Base-by-base conservation (phyloP, 2,888 invertebrate genomes). In the Stenotaenia linearis region DNA sequence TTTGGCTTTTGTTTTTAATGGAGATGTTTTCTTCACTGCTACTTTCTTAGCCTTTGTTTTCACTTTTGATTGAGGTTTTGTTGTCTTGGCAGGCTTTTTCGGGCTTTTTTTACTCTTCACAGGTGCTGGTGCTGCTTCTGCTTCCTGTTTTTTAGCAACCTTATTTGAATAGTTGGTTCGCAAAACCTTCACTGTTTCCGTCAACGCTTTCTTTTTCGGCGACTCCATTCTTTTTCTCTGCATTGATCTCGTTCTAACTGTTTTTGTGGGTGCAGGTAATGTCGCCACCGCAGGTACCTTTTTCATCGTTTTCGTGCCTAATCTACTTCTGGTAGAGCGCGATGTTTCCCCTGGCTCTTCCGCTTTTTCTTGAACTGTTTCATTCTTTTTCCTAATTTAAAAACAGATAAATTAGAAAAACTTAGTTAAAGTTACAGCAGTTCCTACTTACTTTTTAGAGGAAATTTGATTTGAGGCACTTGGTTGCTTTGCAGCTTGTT, bases 41-140 rank as follows among this genome's bases (percentile, higher is more conserved):
- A 61, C 61, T 61, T 61, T 61, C 61, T 61, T 61, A 12, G 61
- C 61, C 25, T 61, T 61, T 61, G 61, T 61, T 61, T 61, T 61
- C 21, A 61, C 61, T 61, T 61, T 61, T 61, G 61, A 61, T 61
- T 61, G 9, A 3, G 61, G 25, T 61, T 61, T 61, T 7, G 28
- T 61, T 25, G 45, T 45, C 45, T 45, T 45, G 45, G 61, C 25
- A 23, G 21, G 21, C 9, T 61, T 56, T 18, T 18, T 21, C 23
- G 21, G 56, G 10, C 28, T 61, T 61, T 61, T 61, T 10, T 23
- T 61, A 23, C 1, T 61, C 25, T 45, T 45, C n/a, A 18, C 5
- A 9, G 61, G 23, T 61, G 23, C 28, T 23, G n/a, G n/a, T n/a
- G 9, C 61, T 9, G 61, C 9, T 25, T 61, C 61, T 4, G 56